These are phyloP conservation scores for Anaspis maculata DNA, from an alignment of 2,888 invertebrate genomes.

Conservation along the genomic window DNA sequence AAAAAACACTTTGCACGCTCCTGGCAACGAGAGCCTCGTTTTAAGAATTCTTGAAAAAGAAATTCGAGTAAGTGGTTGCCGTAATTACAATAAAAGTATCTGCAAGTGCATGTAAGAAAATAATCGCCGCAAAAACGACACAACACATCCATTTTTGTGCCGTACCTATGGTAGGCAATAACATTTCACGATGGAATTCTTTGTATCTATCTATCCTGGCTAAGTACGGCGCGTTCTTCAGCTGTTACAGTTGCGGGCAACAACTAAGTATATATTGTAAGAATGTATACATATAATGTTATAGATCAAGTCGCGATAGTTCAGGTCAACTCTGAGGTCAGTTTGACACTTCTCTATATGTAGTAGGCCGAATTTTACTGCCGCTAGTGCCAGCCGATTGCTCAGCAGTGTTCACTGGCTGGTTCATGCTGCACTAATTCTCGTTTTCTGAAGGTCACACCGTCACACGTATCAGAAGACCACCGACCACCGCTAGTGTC, in stretches of 20 bases:
- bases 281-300: constrained; percentile 17
- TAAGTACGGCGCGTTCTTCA: constrained; percentile 10
- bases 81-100: constrained; percentile 24
- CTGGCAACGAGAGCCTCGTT: no score
- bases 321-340: neutral
- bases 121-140: constrained; percentile 20
- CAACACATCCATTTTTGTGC: constrained; percentile 24
- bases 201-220: constrained; percentile 20
- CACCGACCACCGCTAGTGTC: no score
- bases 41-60: constrained; percentile 10
- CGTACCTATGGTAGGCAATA: constrained; percentile 20
- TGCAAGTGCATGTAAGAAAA: constrained; percentile 16
- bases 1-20: no score
- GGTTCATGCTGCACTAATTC: no score
- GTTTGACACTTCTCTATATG: constrained; percentile 5
- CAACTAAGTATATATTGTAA: constrained; percentile 20
- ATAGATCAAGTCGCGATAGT: constrained; percentile 8
- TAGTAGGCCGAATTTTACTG: constrained; percentile 11
- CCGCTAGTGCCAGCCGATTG: no score
- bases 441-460: no score
- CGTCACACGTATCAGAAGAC: no score
- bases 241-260: constrained; percentile 21
- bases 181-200: constrained; percentile 26
- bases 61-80: constrained; percentile 20
- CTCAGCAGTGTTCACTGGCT: no score